These are phyloP conservation scores for Tupiocoris notatus DNA, from an alignment of 2,888 invertebrate species.

Conservation along the genomic window DNA sequence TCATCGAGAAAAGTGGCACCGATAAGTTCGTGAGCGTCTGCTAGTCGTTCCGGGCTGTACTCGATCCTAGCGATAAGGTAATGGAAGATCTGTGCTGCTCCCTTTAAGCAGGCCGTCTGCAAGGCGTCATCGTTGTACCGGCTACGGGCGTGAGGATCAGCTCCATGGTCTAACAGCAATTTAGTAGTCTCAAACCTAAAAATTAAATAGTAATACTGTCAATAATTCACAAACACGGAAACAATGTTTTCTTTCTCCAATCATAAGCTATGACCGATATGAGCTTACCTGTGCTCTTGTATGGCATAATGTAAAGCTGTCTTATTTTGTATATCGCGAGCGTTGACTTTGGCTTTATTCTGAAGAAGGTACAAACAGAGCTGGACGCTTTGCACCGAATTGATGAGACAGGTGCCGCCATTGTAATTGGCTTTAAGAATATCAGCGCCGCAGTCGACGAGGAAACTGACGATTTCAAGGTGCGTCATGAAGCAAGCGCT, in stretches of 20 bases:
- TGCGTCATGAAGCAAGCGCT: constrained; percentile 93
- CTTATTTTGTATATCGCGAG: constrained; percentile 84
- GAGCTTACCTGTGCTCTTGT: constrained; percentile 57
- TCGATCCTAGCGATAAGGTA: constrained; percentile 63
- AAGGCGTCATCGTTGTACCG: constrained; percentile 85
- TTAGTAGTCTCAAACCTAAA: constrained; percentile 71
- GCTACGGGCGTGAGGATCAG: constrained; percentile 72
- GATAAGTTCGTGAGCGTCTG: constrained; percentile 84
- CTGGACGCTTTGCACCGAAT: constrained; percentile 82
- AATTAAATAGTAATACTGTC: neutral
- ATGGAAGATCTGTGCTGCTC: constrained; percentile 69
- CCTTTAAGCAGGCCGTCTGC: constrained; percentile 80
- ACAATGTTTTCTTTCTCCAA: too few species aligned
- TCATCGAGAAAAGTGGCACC: constrained; percentile 87
- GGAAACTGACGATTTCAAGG: constrained; percentile 71
- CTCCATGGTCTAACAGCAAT: constrained; percentile 74
- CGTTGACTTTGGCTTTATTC: constrained; percentile 81
- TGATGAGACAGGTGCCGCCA: constrained; percentile 91
- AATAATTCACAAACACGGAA: too few species aligned
- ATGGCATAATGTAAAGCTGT: constrained; percentile 93
- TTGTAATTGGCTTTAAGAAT: constrained; percentile 81
- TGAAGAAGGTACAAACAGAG: constrained; percentile 76
- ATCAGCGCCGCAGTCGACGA: constrained; percentile 78
- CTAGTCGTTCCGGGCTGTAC: constrained; percentile 68
- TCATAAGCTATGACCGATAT: too few species aligned